Evolutionary conservation across 2,888 invertebrate species (phyloP), one percentile per base, ranked within the genome.

Genomic region (Cosmopolites sordidus): DNA sequence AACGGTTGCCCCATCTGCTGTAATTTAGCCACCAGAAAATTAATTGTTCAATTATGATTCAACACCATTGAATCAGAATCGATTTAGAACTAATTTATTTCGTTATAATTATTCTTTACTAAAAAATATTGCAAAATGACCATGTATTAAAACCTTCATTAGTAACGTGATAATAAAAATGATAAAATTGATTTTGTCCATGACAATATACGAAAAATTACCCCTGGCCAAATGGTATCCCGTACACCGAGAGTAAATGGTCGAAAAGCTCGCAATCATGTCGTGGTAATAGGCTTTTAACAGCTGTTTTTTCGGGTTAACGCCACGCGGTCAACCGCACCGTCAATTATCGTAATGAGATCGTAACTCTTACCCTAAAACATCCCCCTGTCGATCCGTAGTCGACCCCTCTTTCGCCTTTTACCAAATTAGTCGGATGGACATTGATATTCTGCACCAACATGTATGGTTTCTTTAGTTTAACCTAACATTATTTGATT

Each of bases 281-380:
- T 12, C 33, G 33, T 33, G 33, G 33, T 33, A 33, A 33, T 33
- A 33, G 33, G 48, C 52, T 52, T 52, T 52, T 56, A 56, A 56
- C 56, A 56, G 52, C 52, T 56, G 56, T 48, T 56, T 56, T 42
- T 44, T 41, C 40, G 40, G 43, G 45, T 48, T 42, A 50, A 30
- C 29, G 42, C 45, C 51, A 44, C 42, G 39, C 30, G 47, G 45
- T 22, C 42, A 46, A 51, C 55, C 52, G 43, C 53, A 53, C 53
- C 43, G 50, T 57, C 57, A 57, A 53, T 57, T 54, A 57, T 49
- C 47, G 53, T 57, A 57, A 57, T 57, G 53, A 57, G 53, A 50
- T 50, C 53, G 44, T 57, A 57, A 54, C 49, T 57, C 48, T 50
- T 46, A 5, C 47, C 51, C 54, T 12, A 16, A 46, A 54, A 50